phyloP scores from a whole-genome alignment of 37 sponge, comb jelly and placozoan species.

The Chondrilla cf. caribensis region DNA sequence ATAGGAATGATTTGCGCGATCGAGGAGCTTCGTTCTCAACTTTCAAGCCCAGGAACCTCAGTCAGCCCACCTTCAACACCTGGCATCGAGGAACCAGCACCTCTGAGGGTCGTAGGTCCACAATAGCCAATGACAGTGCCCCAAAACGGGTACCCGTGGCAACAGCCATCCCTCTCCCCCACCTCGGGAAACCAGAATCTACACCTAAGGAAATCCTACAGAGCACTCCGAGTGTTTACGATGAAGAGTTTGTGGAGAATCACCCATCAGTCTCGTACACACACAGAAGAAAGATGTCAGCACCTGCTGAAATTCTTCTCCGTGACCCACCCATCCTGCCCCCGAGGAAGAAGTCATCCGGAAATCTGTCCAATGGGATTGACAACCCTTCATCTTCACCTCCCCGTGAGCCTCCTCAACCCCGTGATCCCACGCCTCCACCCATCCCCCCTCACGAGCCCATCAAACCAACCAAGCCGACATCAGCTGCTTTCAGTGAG shows the following conservation, averaged over 20 bases:
- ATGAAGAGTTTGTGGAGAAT: slow-evolving; percentile 1
- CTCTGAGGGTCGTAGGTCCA: background rate
- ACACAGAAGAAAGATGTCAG: slow-evolving; percentile 26
- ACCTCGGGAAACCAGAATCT: background rate
- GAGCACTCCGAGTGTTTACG: background rate
- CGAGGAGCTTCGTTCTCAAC: background rate
- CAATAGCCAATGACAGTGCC: no score
- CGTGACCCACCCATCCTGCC: background rate
- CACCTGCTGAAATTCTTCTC: slow-evolving; percentile 4
- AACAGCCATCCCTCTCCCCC: background rate
- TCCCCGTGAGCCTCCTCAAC: background rate
- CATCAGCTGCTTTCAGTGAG: no score
- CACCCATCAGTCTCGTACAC: background rate
- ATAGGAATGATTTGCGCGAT: background rate
- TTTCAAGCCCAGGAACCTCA: background rate
- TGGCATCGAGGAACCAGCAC: background rate
- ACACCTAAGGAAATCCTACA: background rate
- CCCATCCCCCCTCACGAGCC: background rate
- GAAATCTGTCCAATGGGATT: background rate
- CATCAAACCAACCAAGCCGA: no score
- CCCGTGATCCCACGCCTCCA: background rate
- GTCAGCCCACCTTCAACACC: background rate
- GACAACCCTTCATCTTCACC: background rate
- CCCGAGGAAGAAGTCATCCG: background rate
- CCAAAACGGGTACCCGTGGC: background rate